Base-by-base conservation (phyloP, 1,140 invertebrate species). In the Acromyrmex heyeri region DNA sequence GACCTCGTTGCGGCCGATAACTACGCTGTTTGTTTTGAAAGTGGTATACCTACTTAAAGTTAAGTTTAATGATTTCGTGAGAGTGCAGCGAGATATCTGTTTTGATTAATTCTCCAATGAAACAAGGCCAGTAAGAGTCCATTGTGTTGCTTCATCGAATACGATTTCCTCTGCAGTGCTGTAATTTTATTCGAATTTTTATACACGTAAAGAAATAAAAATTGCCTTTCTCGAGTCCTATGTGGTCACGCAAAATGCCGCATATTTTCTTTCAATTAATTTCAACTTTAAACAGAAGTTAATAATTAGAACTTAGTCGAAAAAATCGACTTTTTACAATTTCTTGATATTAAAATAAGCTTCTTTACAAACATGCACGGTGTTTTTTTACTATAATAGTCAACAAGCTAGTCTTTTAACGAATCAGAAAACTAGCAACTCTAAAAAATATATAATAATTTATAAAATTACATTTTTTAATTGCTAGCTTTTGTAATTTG, bases 1-100 rank as follows among this genome's bases (percentile, higher is more conserved):
- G 88, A 90, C 88, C 88, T 83, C 88, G 76, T 89, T 70, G 72
- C 65, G 8, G 69, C 48, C 75, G 61, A 53, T 70, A 67, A 61
- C 64, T 61, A 50, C 82, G 65, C 16, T 53, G 48, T 86, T 88
- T 61, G 72, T 75, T 83, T 83, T 83, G 79, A 75, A 83, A 83
- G 69, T 34, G 79, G 55, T 18, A 27, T 73, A 27, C 34, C 67
- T 30, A 82, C 67, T 82, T 72, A 59, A 48, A 72, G 38, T 48
- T 72, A 59, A 27, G 16, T 59, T 59, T 59, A 34, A 79, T 5
- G 55, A 44, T 69, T 55, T 55, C 24, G 24, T 27, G 48, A 55
- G 14, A 69, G 14, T 44, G 62, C 48, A 12, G 38, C 18, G 27
- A 4, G 16, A 34, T 24, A n/a, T 81, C n/a, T 14, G 16, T 24